A percentile compares a stretch with the other conserved stretches of the same genome.
phyloP scores from a whole-genome alignment of 2,797 vertebrate species.

The Chelmon rostratus region DNA sequence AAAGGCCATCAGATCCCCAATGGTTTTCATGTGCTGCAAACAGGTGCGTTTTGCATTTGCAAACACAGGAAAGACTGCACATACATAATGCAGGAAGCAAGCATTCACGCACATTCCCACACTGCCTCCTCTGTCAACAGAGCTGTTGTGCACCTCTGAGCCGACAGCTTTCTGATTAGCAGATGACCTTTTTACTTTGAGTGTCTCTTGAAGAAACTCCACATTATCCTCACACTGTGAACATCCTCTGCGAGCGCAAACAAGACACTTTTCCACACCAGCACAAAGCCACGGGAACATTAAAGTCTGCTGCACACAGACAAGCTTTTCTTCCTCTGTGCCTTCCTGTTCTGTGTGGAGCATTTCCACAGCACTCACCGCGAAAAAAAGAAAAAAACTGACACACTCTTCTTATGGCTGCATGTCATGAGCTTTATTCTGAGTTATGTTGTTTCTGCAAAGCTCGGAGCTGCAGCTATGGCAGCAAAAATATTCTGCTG shows the following conservation, averaged over 20 bases:
- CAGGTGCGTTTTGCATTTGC: slow-evolving; percentile 17
- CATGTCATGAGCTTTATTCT: slow-evolving; percentile 21
- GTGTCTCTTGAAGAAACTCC: not conserved
- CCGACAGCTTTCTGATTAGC: slow-evolving; percentile 38
- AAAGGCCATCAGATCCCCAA: slow-evolving; percentile 20
- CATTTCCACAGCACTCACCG: not conserved
- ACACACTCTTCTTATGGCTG: not conserved
- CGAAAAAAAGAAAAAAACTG: not conserved
- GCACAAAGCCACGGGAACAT: not conserved
- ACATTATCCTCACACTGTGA: not conserved
- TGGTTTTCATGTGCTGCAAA: slow-evolving; percentile 30
- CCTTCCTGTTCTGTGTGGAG: not conserved
- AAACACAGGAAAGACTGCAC: slow-evolving; percentile 14
- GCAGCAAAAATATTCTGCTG: slow-evolving; percentile 25
- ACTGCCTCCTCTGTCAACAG: slow-evolving; percentile 43
- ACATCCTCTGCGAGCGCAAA: not conserved
- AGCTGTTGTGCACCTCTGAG: slow-evolving; percentile 4
- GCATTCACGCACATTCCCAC: slow-evolving; percentile 5
- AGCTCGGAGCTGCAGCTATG: slow-evolving; percentile 22
- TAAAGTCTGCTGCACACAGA: not conserved
- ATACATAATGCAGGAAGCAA: slow-evolving; percentile 35
- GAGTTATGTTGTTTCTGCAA: slow-evolving; percentile 42
- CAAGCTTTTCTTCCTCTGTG: not conserved
- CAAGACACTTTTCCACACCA: not conserved
- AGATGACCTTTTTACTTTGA: slow-evolving; percentile 49